These are phyloP conservation scores for Pogonus chalceus DNA, from an alignment of 1,140 invertebrate species.

Conservation along the genomic window DNA sequence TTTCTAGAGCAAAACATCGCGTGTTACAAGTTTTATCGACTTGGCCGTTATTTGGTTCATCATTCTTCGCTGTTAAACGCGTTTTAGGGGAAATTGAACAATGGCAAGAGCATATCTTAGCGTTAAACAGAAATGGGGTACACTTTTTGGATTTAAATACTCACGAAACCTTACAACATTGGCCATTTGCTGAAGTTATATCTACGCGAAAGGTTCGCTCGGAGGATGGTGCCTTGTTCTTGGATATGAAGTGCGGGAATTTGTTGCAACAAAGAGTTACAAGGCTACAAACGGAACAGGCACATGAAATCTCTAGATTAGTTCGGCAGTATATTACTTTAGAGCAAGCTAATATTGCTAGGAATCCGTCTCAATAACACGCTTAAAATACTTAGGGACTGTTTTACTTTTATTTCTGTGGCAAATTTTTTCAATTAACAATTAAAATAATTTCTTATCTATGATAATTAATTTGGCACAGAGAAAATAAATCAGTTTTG, in stretches of 20 bases:
- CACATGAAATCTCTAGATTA: constrained; percentile 87
- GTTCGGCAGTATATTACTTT: constrained; percentile 93
- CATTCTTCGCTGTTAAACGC: constrained; percentile 92
- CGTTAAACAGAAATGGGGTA: constrained; percentile 85
- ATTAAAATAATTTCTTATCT: background rate
- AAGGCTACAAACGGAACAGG: constrained; percentile 92
- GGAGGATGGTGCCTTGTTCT: constrained; percentile 84
- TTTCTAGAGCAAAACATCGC: constrained; percentile 40
- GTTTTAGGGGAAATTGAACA: constrained; percentile 42
- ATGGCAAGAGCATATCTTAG: constrained; percentile 79
- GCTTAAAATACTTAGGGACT: background rate
- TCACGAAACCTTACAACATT: constrained; percentile 84
- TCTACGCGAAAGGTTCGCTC: constrained; percentile 84
- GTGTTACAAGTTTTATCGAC: constrained; percentile 66
- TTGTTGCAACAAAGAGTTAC: constrained; percentile 93
- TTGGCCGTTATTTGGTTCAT: constrained; percentile 94
- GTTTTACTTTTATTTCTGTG: too few species aligned
- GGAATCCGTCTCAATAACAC: constrained; percentile 18
- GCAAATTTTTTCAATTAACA: background rate
- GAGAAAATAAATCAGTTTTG: background rate
- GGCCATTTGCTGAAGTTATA: constrained; percentile 90
- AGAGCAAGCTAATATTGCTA: constrained; percentile 48
- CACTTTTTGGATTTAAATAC: constrained; percentile 87
- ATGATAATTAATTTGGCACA: background rate
- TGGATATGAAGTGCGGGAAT: constrained; percentile 96